Percentiles rank a stretch among this genome's conserved stretches.
Evolutionary conservation across 2,888 invertebrate species (phyloP).

Genomic region (Agapetus fuscipes): DNA sequence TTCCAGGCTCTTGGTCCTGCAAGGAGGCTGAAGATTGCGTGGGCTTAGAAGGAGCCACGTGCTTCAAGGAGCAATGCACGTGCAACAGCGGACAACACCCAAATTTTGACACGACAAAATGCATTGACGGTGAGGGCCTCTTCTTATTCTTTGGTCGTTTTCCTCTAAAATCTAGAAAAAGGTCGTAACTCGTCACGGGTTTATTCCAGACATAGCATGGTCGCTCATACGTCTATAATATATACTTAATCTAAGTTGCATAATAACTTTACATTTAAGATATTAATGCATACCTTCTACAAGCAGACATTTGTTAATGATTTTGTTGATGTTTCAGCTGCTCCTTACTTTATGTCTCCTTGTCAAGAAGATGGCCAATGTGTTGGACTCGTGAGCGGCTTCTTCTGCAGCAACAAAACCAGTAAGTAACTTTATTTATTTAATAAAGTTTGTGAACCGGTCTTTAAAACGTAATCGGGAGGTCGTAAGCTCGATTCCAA

Average conservation of each 20-base stretch:
- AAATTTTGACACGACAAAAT: slow-evolving; percentile 10
- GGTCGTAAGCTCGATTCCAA: too few relatives aligned
- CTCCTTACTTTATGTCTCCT: slow-evolving; percentile 31
- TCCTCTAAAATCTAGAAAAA: too few relatives aligned
- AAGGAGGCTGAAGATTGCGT: slow-evolving; percentile 27
- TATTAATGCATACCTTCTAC: too few relatives aligned
- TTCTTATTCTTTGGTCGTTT: neutral
- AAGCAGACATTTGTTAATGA: too few relatives aligned
- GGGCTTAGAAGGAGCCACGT: slow-evolving; percentile 27
- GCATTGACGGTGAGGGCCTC: slow-evolving; percentile 16
- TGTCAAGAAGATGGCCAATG: slow-evolving; percentile 36
- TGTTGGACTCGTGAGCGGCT: slow-evolving; percentile 29
- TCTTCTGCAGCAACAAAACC: slow-evolving; percentile 26
- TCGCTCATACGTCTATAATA: too few relatives aligned
- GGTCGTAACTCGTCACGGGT: too few relatives aligned
- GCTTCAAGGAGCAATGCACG: slow-evolving; percentile 24
- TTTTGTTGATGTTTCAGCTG: too few relatives aligned
- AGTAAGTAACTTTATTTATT: slow-evolving; percentile 8
- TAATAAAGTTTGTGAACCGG: too few relatives aligned
- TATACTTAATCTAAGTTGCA: too few relatives aligned
- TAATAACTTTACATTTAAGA: too few relatives aligned
- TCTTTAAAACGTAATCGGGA: too few relatives aligned
- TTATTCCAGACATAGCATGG: too few relatives aligned
- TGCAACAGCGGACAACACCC: slow-evolving; percentile 16
- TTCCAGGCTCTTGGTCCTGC: slow-evolving; percentile 32